Base-by-base conservation (phyloP, 2,113 vertebrate species). In the Apistogramma diplotaenia region DNA sequence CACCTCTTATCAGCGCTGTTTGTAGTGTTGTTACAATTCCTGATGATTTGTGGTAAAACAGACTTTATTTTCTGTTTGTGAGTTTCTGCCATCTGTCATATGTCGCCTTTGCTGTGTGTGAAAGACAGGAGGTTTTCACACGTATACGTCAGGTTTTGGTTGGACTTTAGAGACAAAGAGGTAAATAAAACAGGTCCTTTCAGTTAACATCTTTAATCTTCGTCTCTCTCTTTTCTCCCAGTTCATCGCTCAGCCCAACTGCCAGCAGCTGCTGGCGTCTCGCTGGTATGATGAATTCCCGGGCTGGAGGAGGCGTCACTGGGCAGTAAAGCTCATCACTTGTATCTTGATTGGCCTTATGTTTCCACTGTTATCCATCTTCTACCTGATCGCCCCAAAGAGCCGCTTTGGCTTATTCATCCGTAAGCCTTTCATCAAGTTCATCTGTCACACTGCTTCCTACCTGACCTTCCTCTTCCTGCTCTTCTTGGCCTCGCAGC, bases 391-490 rank as follows among this genome's bases (percentile, higher is more conserved):
- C 86, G 95, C 94, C 61, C 98, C 98, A 35, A 99, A 98, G 93
- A 99, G 97, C 92, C 96, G 95, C 11, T 91, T 97, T 6, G 97
- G 98, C 83, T 93, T 97, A 10, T 98, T 99, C 95, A 99, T 99
- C 93, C 96, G 96, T 87, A 99, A 97, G 90, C 98, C 98, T 84
- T 99, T 99, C 93, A 97, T 99, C 95, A 99, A 99, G 95, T 99
- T 99, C 94, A 99, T 99, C 95, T 99, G 98, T 94, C 98, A 99
- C 91, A 99, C 98, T 1, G 95, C 98, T n/a, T 99, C 98, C 56
- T 99, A 99, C 93, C 94, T 99, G 95, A 99, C 97, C 89, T 99
- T 99, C 93, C 95, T 99, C 88, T 97, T 99, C 92, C 95, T 99
- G 87, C 95, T 99, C 88, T 88, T 99, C 83, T 93, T 99, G 85